Base-by-base conservation (phyloP, 2,888 invertebrate genomes). In the Ennomos quercinarius region DNA sequence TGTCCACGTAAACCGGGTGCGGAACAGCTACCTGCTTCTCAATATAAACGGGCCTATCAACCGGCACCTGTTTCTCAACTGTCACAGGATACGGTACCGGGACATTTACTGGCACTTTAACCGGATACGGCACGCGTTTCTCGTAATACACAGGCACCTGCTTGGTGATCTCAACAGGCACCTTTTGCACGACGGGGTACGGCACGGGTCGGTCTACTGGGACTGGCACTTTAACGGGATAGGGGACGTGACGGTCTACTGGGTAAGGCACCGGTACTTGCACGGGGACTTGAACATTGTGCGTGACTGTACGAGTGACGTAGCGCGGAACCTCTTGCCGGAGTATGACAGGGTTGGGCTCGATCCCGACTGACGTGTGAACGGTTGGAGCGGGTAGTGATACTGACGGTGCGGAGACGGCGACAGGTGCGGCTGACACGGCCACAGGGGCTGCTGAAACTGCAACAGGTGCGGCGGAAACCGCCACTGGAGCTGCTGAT, bases 51-150 rank as follows among this genome's bases (percentile, higher is more conserved):
- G 95, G 95, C 45, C 94, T 88, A 66, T 93, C 89, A 0, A 94
- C 91, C 3, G 93, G 89, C 1, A 95, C 94, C 43, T 93, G 94
- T 66, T 87, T 93, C 70, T 93, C 91, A 1, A 94, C 93, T 1
- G 91, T 88, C 1, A 94, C 94, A 11, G 94, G 95, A 70, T 94
- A 94, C 10, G 94, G 94, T n/a, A 93, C 92, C 0, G 93, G 93
- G 17, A 94, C 93, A 1, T 83, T 80, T 0, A 92, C 90, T 2
- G 94, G 93, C 12, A 94, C 94, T 74, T 82, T 88, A 0, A 93
- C 92, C 1, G 91, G 90, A 65, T 91, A 91, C 48, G 93, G 93
- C 68, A 93, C 91, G 71, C 84, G 85, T 66, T 78, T 93, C 66
- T 91, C 89, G 72, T 91, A 90, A 70, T 90, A 91, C 57, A 92